These are phyloP conservation scores for Sinella curviseta DNA, from an alignment of 1,140 invertebrate genomes.

Conservation along the genomic window DNA sequence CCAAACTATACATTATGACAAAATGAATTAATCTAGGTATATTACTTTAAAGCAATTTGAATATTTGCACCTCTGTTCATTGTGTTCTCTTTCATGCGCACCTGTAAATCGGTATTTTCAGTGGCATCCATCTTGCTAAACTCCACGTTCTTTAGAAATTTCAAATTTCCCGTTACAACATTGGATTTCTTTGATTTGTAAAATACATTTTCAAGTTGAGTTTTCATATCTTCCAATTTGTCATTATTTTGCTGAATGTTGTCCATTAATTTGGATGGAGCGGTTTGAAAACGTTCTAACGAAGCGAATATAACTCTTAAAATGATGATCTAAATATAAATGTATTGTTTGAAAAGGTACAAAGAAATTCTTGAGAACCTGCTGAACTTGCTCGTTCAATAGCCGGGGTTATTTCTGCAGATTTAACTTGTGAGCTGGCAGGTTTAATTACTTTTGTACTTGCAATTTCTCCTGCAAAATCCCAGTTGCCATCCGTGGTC, in stretches of 20 bases:
- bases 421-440: neutral
- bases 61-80: too few relatives aligned
- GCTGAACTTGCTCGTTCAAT: neutral
- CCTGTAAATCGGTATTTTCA: neutral
- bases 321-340: too few relatives aligned
- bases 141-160: neutral
- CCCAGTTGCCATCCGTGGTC: neutral
- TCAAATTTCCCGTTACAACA: conserved; percentile 1
- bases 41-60: too few relatives aligned
- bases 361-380: neutral
- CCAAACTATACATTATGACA: too few relatives aligned
- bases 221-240: neutral
- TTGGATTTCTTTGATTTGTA: neutral
- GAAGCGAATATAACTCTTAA: too few relatives aligned
- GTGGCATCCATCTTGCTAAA: neutral
- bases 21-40: too few relatives aligned
- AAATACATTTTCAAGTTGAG: neutral
- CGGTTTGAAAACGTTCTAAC: neutral
- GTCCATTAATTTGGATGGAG: neutral
- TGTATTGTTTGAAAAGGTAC: too few relatives aligned
- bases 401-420: neutral
- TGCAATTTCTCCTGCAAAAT: conserved; percentile 6
- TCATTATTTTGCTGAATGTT: neutral
- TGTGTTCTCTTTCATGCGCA: too few relatives aligned
- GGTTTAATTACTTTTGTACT: neutral